Base-by-base conservation (phyloP, 2,888 invertebrate species). In the Heliconius erato region DNA sequence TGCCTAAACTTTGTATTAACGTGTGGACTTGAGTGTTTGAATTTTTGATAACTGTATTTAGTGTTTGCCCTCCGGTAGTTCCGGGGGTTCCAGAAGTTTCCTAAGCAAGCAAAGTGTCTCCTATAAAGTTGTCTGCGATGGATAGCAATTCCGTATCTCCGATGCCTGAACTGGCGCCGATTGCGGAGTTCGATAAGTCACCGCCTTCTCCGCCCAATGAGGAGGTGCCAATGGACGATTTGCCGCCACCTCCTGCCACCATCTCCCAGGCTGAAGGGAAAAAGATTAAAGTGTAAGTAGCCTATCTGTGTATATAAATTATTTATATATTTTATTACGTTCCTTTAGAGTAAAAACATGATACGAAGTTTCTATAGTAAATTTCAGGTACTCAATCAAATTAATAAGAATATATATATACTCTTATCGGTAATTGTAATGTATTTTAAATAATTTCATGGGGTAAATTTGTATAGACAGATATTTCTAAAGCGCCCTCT, bases 131-230 rank as follows among this genome's bases (percentile, higher is more conserved):
- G 91, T 95, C 95, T 86, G 96, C 95, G 88, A 97, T 97, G 97
- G 97, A 97, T 93, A 97, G 96, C 94, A 97, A 97, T 94, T 97
- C 97, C 89, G 97, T 97, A 90, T 97, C 97, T 28, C 97, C 97
- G 85, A 97, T 97, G 97, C 97, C 97, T 86, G 97, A 97, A 88
- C 91, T 97, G 91, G 97, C 97, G 81, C 97, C 97, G 54, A 97
- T 97, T 86, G 97, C 97, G 77, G 97, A 97, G 94, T 97, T 97
- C 89, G 97, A 97, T 90, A 97, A 97, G 93, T 97, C 97, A 14
- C 97, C 97, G 59, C 97, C 97, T 12, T 97, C 97, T 86, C 97
- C 97, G 65, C 97, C 97, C 59, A 96, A 96, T 87, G 96, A 96
- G 86, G 96, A 96, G 88, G 95, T 97, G 81, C 97, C 97, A 0